These are phyloP conservation scores for Cheilosia grossa DNA, from an alignment of 2,888 invertebrate species.

Conservation along the genomic window DNA sequence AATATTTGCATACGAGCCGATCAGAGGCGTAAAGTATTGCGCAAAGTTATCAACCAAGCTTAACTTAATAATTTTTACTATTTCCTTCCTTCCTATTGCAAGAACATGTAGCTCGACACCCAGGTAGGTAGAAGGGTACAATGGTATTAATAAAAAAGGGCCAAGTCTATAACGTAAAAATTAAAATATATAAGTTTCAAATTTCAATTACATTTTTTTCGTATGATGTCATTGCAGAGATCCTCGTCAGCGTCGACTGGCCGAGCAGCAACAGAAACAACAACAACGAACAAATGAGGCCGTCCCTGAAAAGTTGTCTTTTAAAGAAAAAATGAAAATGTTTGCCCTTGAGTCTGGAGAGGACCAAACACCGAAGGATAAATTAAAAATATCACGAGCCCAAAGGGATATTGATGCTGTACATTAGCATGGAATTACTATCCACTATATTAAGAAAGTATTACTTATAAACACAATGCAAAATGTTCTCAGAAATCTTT, in stretches of 20 bases:
- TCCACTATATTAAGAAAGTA: slow-evolving; percentile 6
- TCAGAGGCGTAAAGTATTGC: too few relatives aligned
- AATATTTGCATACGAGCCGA: too few relatives aligned
- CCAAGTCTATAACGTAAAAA: too few relatives aligned
- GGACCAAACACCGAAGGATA: slow-evolving; percentile 95
- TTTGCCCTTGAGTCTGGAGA: slow-evolving; percentile 99
- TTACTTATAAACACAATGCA: slow-evolving; percentile 10
- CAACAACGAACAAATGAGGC: slow-evolving; percentile 82
- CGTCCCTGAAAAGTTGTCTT: slow-evolving; percentile 96
- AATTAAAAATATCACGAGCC: slow-evolving; percentile 97
- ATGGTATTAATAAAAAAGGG: too few relatives aligned
- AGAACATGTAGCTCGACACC: too few relatives aligned
- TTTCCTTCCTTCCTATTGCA: too few relatives aligned
- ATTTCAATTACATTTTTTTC: background rate
- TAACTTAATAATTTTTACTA: too few relatives aligned
- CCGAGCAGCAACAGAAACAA: slow-evolving; percentile 89
- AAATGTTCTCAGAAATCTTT: slow-evolving; percentile 7
- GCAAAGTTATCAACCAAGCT: too few relatives aligned
- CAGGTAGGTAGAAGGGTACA: too few relatives aligned
- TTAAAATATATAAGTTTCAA: too few relatives aligned
- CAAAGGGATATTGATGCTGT: slow-evolving; percentile 96
- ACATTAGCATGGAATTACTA: slow-evolving; percentile 82
- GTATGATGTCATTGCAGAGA: slow-evolving; percentile 85
- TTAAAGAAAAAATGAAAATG: slow-evolving; percentile 99
- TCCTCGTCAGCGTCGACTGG: slow-evolving; percentile 94